A percentile compares a stretch with the other conserved stretches of the same genome.
phyloP scores from a whole-genome alignment of 2,888 invertebrate species.

The Conomelus anceps region DNA sequence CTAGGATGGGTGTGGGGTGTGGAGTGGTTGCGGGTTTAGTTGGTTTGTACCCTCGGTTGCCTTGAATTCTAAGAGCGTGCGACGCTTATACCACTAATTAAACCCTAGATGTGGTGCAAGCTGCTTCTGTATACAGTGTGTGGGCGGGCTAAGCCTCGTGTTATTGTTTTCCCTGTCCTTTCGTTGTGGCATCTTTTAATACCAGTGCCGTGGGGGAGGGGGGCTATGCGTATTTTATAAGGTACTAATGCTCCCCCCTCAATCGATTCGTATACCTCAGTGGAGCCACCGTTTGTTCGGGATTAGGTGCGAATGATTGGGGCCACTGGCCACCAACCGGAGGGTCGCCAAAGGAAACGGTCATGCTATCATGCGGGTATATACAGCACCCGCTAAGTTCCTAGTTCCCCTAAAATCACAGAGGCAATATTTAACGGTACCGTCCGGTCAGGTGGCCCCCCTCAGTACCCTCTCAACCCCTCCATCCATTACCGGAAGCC shows the following conservation, averaged over 20 bases:
- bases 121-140: background rate
- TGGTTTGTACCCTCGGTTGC: background rate
- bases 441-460: background rate
- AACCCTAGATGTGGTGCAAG: background rate
- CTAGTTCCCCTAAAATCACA: background rate
- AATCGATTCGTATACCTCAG: background rate
- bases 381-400: no score
- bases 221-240: slow-evolving; percentile 9
- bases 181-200: background rate
- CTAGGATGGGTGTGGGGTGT: background rate
- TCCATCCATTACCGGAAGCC: background rate
- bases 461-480: no score
- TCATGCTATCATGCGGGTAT: background rate
- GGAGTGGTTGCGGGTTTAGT: background rate
- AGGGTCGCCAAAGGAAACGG: background rate
- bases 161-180: slow-evolving; percentile 5
- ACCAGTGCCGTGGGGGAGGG: background rate
- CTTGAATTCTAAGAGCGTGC: no score
- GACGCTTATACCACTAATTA: background rate
- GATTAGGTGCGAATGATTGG: slow-evolving; percentile 11
- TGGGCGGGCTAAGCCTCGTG: background rate
- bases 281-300: background rate
- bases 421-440: background rate
- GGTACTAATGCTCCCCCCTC: slow-evolving; percentile 1
- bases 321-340: background rate